Base-by-base conservation (phyloP, 2,888 invertebrate genomes). In the Tachina grossa region DNA sequence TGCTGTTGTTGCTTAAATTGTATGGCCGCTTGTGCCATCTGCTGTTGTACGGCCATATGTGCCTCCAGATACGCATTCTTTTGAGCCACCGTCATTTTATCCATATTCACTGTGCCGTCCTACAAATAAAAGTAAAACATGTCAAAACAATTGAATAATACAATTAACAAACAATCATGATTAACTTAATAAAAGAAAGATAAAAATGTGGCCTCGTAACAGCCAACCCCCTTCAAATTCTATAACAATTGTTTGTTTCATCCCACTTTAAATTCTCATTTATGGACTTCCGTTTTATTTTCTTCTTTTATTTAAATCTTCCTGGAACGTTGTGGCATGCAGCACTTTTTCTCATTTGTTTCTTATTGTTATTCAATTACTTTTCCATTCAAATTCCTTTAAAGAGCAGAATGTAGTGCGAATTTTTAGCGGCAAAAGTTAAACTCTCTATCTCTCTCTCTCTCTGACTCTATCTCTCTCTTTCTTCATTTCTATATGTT, bases 31-130 rank as follows among this genome's bases (percentile, higher is more conserved):
- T 96, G 95, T 55, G 95, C 95, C 95, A 96, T 96, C 91, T 96
- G 96, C 90, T 96, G 96, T 92, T 96, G 96, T 75, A 96, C 95
- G 84, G 95, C 96, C 91, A 95, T 95, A 91, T 95, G 96, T 83
- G 96, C 95, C 92, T 96, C 96, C 87, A 95, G 93, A 90, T 96
- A 96, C 75, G 95, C 95, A 87, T 95, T 95, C 92, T 96, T 95
- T 92, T 96, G 96, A 88, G 94, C 95, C 93, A 94, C 95, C 88
- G 95, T 95, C 96, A 96, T 96, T 92, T 96, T 96, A 90, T 96
- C 96, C 94, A 96, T 95, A 89, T 96, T 95, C 87, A 95, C 95
- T 86, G 95, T 95, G 87, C 94, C 95, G 92, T 94, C 94, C 95
- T 95, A 89, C 59, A 80, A 65, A 77, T 10, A 78, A 57, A 69